Evolutionary conservation across 2,113 vertebrate genomes (phyloP), one percentile per base, ranked within the genome.

Genomic region (Perca flavescens): DNA sequence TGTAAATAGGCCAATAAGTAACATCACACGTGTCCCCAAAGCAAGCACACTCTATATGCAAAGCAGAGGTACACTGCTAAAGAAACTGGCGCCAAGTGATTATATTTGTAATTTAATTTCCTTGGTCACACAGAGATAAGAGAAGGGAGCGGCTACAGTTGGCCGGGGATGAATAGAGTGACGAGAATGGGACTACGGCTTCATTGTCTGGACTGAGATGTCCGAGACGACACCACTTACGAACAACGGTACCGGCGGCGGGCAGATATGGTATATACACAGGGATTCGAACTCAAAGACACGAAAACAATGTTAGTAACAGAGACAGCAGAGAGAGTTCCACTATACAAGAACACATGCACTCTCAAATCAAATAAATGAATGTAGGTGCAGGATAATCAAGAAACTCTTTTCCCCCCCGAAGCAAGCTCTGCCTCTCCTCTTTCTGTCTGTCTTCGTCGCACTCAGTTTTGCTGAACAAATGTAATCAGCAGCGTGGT

Each of bases 71-170:
- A 62, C 69, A 60, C 83, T 82, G 90, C 87, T 91, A 89, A 90
- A 94, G 91, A 93, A 94, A 89, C 90, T 87, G 77, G 85, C 53
- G 76, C 90, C 86, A 82, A 94, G 92, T 94, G 93, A 95, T 95
- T 94, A 94, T 94, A 94, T 95, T 95, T 94, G 91, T 96, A 95
- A 95, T 95, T 96, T 95, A 96, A 96, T 95, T 95, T 94, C 89
- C 89, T 93, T 94, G 92, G 94, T 94, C 88, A 90, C 86, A 91
- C 77, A 89, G 80, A 91, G 94, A 95, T 95, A 95, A 95, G 92
- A 80, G 82, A 72, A 87, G 61, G 77, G 67, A 88, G 88, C 77
- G 71, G 82, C 85, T 89, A 88, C 88, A 87, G 88, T 77, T 92
- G 89, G 88, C 86, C 70, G 54, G 70, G 70, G 80, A 89, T 92